phyloP scores from a whole-genome alignment of 2,888 invertebrate species.

The Mamestra brassicae region DNA sequence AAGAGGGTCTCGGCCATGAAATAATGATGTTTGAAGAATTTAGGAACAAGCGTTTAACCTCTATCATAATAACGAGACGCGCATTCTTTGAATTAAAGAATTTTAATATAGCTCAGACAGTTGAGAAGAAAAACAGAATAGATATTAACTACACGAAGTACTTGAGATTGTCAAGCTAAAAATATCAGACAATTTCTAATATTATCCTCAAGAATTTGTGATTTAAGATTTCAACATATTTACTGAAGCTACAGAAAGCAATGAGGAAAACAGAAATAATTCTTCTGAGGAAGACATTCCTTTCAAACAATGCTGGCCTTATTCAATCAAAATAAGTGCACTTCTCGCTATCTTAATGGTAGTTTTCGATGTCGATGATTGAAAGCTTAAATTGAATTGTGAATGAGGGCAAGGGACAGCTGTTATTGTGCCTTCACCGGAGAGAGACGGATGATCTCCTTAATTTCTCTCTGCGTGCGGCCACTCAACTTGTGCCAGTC shows the following conservation, averaged over 20 bases:
- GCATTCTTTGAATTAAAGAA: conserved; percentile 70
- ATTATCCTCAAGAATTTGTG: conserved; percentile 55
- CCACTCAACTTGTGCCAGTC: conserved; percentile 87
- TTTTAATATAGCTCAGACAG: conserved; percentile 66
- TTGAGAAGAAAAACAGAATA: conserved; percentile 43
- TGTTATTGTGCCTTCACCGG: conserved; percentile 63
- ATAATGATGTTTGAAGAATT: conserved; percentile 85
- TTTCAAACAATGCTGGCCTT: conserved; percentile 56
- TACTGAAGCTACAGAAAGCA: conserved; percentile 38
- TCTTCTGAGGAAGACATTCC: conserved; percentile 28
- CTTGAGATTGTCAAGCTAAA: conserved; percentile 56
- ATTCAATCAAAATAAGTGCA: conserved; percentile 68
- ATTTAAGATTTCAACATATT: conserved; percentile 52
- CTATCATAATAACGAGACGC: conserved; percentile 67
- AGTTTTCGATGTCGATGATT: conserved; percentile 75
- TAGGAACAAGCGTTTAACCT: conserved; percentile 74
- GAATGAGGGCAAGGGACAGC: conserved; percentile 69
- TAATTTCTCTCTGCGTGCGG: conserved; percentile 87
- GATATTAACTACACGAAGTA: conserved; percentile 54
- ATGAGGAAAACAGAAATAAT: conserved; percentile 38
- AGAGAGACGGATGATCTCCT: conserved; percentile 76
- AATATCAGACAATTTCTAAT: conserved; percentile 56
- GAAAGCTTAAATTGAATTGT: conserved; percentile 68
- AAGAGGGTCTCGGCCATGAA: conserved; percentile 80
- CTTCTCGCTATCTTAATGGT: conserved; percentile 70